Evolutionary conservation across 2,113 vertebrate species (phyloP).

Genomic region (Laticauda laticaudata): DNA sequence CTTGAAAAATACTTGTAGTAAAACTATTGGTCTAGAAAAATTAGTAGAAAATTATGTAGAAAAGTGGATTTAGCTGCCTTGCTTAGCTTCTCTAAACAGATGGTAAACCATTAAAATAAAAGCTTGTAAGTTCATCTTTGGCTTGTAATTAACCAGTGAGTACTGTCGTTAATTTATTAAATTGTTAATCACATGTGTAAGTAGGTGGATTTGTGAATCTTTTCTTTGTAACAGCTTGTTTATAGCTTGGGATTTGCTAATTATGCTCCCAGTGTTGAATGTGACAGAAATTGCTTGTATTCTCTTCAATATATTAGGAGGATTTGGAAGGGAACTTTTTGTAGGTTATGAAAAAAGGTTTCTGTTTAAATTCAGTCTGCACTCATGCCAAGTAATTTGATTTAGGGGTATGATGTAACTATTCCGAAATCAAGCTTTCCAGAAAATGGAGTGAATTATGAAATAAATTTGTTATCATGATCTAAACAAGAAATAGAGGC

Average conservation of each 20-base stretch:
- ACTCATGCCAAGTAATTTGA: not conserved
- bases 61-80: slow-evolving; percentile 24
- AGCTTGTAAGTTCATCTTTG: slow-evolving; percentile 21
- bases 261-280: slow-evolving; percentile 8
- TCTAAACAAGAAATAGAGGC: not conserved
- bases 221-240: slow-evolving; percentile 27
- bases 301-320: not conserved
- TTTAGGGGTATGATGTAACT: not conserved
- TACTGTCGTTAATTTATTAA: slow-evolving; percentile 24
- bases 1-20: not conserved
- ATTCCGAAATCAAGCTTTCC: not conserved
- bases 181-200: slow-evolving; percentile 31
- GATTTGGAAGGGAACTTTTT: not conserved
- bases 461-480: not conserved
- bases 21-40: slow-evolving; percentile 22
- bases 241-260: not conserved
- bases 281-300: slow-evolving; percentile 6
- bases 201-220: slow-evolving; percentile 5
- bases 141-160: slow-evolving; percentile 8
- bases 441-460: not conserved
- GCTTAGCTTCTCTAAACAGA: slow-evolving; percentile 27
- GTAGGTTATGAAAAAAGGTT: not conserved
- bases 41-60: slow-evolving; percentile 4
- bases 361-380: not conserved
- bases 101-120: not conserved